Base-by-base conservation (phyloP, 2,113 vertebrate genomes). In the Scytalopus superciliaris region DNA sequence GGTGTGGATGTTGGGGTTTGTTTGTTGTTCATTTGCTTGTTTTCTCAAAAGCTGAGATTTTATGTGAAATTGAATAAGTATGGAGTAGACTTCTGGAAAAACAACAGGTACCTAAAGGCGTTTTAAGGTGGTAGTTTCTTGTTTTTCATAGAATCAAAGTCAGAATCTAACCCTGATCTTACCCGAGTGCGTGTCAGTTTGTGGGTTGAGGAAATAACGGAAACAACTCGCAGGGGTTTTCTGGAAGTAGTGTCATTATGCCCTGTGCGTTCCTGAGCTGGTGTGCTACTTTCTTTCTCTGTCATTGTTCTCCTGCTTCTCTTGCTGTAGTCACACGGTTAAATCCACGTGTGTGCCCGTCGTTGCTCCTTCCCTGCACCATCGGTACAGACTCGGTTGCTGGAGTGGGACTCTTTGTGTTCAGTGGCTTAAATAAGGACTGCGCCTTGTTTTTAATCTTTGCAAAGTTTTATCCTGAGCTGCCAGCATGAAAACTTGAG, bases 251-350 rank as follows among this genome's bases (percentile, higher is more conserved):
- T 19, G 28, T 62, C 35, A 9, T 25, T n/a, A 1, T 28, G 31
- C 45, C 44, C 72, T 25, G 9, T 47, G 60, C 45, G 4, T 64
- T 84, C 50, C 25, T 4, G 40, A 56, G 45, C n/a, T 39, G 12
- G 27, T 18, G 30, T 78, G 44, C 50, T 89, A 49, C 68, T 92
- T 92, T 84, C 64, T 89, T 89, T 93, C 81, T 87, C n/a, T 88
- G 66, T 94, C 80, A 42, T 89, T 94, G 89, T 95, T 94, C 91
- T 75, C 12, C 0, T 40, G 60, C 7, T 81, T 39, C 39, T 87
- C 37, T 39, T 64, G 69, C 77, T 84, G 2, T 45, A 87, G 77
- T 60, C 47, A 13, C 30, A 0, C 21, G 39, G 44, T 30, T 72
- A 42, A 89, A 35, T 84, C 86, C 47, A 1, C 12, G 24, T 44